Conservation (phyloP, 2,113 vertebrate species). For the Proterorhinus semilunaris region DNA sequence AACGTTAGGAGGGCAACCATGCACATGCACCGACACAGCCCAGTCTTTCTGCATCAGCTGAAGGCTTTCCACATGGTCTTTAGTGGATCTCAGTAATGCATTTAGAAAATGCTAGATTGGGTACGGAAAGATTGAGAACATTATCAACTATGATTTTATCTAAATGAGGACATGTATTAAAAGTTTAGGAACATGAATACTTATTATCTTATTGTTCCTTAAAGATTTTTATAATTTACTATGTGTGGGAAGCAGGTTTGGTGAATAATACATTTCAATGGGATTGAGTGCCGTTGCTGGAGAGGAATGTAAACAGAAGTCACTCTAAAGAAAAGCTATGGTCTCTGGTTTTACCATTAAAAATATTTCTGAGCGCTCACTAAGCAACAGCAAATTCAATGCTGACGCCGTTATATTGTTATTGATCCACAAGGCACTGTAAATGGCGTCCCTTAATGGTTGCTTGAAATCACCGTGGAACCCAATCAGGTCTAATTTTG, state of each 20-base stretch:
- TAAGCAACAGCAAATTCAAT: constrained; percentile 50
- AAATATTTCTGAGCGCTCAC: constrained; percentile 38
- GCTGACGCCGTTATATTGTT: constrained; percentile 61
- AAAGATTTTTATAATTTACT: constrained; percentile 34
- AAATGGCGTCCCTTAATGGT: constrained; percentile 61
- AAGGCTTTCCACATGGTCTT: background rate
- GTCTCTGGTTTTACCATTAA: constrained; percentile 36
- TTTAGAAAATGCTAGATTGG: no score
- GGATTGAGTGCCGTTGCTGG: constrained; percentile 56
- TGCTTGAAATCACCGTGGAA: constrained; percentile 61
- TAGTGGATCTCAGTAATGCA: background rate
- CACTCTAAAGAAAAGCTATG: constrained; percentile 48
- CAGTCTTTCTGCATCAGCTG: constrained; percentile 88
- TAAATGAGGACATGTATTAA: background rate
- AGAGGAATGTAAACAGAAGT: constrained; percentile 51
- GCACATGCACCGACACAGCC: constrained; percentile 73
- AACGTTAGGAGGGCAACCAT: constrained; percentile 57
- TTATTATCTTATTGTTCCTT: constrained; percentile 23
- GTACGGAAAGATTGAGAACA: no score
- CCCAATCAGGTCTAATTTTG: constrained; percentile 54
- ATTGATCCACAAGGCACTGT: constrained; percentile 62
- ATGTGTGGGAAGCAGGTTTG: constrained; percentile 11
- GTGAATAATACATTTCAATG: constrained; percentile 56
- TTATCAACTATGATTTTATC: no score
- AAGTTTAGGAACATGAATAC: constrained; percentile 5